Evolutionary conservation across 2,888 invertebrate species (phyloP).

Genomic region (Agonopterix heracliana): DNA sequence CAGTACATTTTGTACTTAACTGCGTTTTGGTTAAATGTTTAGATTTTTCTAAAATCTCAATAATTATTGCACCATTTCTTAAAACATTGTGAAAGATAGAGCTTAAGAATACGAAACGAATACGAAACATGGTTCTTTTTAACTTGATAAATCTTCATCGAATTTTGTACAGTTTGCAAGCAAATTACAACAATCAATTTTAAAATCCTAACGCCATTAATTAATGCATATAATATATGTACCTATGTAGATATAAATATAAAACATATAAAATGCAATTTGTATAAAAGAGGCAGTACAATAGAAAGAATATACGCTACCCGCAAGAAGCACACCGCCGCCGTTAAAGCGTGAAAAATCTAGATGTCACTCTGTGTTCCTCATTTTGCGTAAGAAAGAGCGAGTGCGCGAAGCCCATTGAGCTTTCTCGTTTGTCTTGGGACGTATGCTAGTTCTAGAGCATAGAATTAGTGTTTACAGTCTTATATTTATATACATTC

Average conservation of each 20-base stretch:
- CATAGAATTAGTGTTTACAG: slow-evolving; percentile 4
- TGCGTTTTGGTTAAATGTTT: slow-evolving; percentile 3
- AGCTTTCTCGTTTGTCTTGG: slow-evolving; percentile 1
- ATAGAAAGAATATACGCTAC: neutral
- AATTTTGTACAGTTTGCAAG: neutral
- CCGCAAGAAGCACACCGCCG: too few species aligned
- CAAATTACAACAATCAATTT: neutral
- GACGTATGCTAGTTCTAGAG: too few species aligned
- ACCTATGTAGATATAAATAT: too few species aligned
- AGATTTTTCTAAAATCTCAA: slow-evolving; percentile 5
- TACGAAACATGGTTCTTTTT: neutral
- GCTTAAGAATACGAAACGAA: neutral
- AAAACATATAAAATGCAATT: slow-evolving; percentile 1
- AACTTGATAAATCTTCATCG: neutral
- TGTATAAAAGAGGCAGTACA: slow-evolving; percentile 1
- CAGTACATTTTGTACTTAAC: slow-evolving; percentile 9
- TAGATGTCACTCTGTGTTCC: too few species aligned
- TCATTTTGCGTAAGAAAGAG: too few species aligned
- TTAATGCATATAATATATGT: too few species aligned
- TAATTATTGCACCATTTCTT: slow-evolving; percentile 6
- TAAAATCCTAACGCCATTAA: neutral
- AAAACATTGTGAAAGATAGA: neutral
- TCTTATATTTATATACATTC: slow-evolving; percentile 5
- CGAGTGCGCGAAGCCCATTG: too few species aligned
- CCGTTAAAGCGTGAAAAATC: too few species aligned